A percentile compares a stretch with the other conserved stretches of the same genome.
Evolutionary conservation across 35 echinoderm and acorn worm genomes (phyloP).

Genomic region (Acanthaster planci): DNA sequence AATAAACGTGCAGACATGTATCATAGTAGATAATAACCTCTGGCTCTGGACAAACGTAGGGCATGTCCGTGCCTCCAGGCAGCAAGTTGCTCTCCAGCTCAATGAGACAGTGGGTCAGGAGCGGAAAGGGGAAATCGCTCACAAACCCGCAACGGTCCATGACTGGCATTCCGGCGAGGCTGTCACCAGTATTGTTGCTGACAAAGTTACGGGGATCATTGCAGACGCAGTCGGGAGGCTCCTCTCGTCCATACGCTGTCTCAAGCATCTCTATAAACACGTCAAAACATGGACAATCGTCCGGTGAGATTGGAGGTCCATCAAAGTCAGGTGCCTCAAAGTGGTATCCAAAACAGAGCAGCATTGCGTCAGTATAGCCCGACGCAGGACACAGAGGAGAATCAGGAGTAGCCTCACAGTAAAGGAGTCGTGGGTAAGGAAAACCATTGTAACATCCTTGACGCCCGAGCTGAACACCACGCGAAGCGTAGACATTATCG

Average conservation of each 20-base stretch:
- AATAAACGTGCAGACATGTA: background rate
- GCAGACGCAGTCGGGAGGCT: slow-evolving; percentile 1
- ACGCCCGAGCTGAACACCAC: too few species aligned
- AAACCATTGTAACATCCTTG: background rate
- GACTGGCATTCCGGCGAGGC: background rate
- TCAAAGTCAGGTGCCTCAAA: background rate
- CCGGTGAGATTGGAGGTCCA: background rate
- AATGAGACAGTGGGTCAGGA: background rate
- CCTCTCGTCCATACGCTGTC: background rate
- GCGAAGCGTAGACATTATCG: background rate
- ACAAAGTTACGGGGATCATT: background rate
- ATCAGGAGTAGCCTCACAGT: background rate
- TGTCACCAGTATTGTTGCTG: background rate
- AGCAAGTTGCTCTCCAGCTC: background rate
- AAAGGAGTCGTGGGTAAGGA: background rate
- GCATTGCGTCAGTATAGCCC: background rate
- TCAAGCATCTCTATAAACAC: background rate
- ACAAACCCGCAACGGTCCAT: slow-evolving; percentile 2
- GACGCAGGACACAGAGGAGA: background rate
- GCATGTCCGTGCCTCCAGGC: background rate
- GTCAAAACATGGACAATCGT: background rate
- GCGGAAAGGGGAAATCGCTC: background rate
- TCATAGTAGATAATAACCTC: background rate
- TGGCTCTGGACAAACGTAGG: background rate
- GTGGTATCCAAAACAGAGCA: background rate